These are phyloP conservation scores for Gastracanthus pulcherrimus DNA, from an alignment of 2,888 invertebrate species.

Conservation along the genomic window DNA sequence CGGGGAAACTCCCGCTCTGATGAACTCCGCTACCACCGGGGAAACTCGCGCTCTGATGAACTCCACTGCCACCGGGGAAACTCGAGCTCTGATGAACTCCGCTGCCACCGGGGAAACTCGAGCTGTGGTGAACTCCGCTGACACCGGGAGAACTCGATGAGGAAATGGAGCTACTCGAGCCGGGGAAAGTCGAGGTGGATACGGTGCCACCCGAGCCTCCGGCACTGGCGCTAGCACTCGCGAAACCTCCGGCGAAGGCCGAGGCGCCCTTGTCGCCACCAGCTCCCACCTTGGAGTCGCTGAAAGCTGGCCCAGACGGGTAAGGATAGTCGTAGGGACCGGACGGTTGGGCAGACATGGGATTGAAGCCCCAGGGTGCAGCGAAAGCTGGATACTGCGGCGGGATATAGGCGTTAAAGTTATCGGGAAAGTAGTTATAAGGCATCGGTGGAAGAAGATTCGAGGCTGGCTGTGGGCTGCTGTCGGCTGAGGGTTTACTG, in stretches of 20 bases:
- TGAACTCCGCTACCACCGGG: no score
- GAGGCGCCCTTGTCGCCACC: conserved; percentile 28
- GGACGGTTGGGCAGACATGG: not conserved
- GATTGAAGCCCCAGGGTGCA: conserved; percentile 21
- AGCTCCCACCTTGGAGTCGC: not conserved
- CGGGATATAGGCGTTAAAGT: not conserved
- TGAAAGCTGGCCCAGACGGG: conserved; percentile 56
- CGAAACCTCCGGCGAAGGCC: conserved; percentile 56
- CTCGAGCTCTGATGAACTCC: conserved; percentile 36
- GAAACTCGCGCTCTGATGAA: conserved; percentile 43
- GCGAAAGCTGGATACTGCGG: conserved; percentile 13
- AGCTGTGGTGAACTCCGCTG: conserved; percentile 55
- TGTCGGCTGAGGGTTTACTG: not conserved
- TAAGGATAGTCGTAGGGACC: conserved; percentile 43
- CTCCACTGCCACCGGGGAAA: conserved; percentile 35
- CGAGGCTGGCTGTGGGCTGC: conserved; percentile 19
- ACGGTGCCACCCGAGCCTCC: conserved; percentile 48
- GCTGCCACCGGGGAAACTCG: conserved; percentile 37
- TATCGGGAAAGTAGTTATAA: not conserved
- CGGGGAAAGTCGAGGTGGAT: conserved; percentile 54
- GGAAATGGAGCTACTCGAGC: conserved; percentile 30
- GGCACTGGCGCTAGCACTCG: conserved; percentile 58
- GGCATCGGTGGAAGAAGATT: conserved; percentile 53
- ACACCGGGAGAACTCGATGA: conserved; percentile 57
- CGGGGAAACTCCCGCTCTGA: no score